phyloP scores from a whole-genome alignment of 2,888 invertebrate species.

The Oxycera nigricornis region DNA sequence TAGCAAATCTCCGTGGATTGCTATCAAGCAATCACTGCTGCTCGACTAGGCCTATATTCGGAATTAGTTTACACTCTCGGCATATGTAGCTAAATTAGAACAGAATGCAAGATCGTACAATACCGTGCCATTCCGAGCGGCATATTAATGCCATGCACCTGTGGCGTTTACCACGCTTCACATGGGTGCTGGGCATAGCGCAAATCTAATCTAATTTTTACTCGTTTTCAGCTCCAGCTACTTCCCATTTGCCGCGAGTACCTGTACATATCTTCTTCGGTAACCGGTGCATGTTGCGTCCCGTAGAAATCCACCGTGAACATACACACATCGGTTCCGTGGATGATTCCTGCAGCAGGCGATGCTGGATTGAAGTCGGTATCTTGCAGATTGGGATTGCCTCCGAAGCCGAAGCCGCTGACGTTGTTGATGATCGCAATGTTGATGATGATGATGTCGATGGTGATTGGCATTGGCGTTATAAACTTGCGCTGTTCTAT shows the following conservation, averaged over 20 bases:
- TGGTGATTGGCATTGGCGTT: conserved; percentile 47
- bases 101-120: not conserved
- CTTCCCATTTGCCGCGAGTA: conserved; percentile 30
- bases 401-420: conserved; percentile 37
- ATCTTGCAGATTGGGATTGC: not conserved
- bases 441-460: conserved; percentile 50
- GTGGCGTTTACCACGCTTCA: conserved; percentile 15
- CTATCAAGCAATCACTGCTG: too few species aligned
- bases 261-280: conserved; percentile 24
- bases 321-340: not conserved
- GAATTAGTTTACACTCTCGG: too few species aligned
- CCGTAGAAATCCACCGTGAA: not conserved
- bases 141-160: conserved; percentile 30
- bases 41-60: too few species aligned
- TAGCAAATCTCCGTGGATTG: too few species aligned
- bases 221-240: conserved; percentile 32
- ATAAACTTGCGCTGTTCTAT: not conserved
- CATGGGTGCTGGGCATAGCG: conserved; percentile 3
- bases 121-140: conserved; percentile 15
- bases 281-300: conserved; percentile 24
- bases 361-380: too few species aligned
- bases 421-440: conserved; percentile 48
- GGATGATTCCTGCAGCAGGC: not conserved
- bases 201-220: conserved; percentile 35
- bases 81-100: not conserved